Conservation (phyloP, 1,140 invertebrate species). For the Drosophila suzukii region DNA sequence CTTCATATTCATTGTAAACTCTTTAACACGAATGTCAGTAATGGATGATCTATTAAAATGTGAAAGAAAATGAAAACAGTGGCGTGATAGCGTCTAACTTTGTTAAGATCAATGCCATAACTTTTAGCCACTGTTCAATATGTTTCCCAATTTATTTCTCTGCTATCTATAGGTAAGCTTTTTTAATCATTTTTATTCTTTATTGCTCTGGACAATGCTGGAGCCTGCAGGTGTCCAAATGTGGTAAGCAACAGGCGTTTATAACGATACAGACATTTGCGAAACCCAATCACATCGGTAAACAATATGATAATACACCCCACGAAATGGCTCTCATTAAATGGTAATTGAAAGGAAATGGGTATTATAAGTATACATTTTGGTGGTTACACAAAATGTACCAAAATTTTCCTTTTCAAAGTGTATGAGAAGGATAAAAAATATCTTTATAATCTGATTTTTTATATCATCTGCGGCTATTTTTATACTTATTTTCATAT, state of each 20-base stretch:
- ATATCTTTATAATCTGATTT: too few relatives aligned
- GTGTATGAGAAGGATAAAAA: too few relatives aligned
- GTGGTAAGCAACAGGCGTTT: slow-evolving; percentile 29
- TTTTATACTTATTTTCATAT: too few relatives aligned
- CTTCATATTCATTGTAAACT: not conserved
- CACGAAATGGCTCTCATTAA: not conserved
- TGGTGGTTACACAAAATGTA: not conserved
- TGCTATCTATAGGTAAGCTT: slow-evolving; percentile 14
- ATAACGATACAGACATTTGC: slow-evolving; percentile 19
- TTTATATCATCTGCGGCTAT: too few relatives aligned
- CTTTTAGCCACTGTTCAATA: not conserved
- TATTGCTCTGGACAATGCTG: slow-evolving; percentile 4
- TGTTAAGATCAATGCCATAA: slow-evolving; percentile 30
- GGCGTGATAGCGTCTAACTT: not conserved
- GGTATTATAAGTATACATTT: not conserved
- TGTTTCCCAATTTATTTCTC: slow-evolving; percentile 4
- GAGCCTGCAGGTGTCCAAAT: slow-evolving; percentile 47
- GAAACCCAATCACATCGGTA: slow-evolving; percentile 22
- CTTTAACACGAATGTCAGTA: not conserved
- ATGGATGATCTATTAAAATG: not conserved
- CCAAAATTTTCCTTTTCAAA: not conserved
- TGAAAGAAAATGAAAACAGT: not conserved
- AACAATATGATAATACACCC: slow-evolving; percentile 9
- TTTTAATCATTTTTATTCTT: slow-evolving; percentile 32
- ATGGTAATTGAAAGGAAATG: not conserved